Evolutionary conservation across 2,797 vertebrate genomes (phyloP), one percentile per base, ranked within the genome.

Genomic region (Anguilla pacifica): DNA sequence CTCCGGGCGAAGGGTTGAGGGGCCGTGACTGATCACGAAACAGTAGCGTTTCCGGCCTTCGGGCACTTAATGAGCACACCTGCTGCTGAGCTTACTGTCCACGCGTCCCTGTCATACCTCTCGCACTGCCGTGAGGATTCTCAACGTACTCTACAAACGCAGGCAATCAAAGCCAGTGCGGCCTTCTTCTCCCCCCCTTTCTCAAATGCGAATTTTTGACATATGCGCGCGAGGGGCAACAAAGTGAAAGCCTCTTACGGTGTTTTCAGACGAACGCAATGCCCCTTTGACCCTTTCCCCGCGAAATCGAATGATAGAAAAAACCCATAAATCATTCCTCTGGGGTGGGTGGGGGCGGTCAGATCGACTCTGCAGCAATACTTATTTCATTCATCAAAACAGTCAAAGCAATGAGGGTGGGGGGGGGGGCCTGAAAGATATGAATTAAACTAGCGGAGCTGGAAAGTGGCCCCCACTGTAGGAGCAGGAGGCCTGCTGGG

Each of bases 371-470:
- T 91, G 90, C 92, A 90, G 92, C 95, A 97, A 97, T 96, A 93
- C 94, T 89, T 93, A 94, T 94, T 95, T 96, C 96, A 97, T 97
- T 96, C 94, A 96, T 97, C 96, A 97, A 92, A 97, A 94, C 91
- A 92, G 96, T 96, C 96, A 96, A 91, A 94, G 93, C 86, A 95
- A 95, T 92, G 94, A n/a, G 88, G 83, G 49, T 49, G 51, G 6
- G 51, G 6, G 49, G 5, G 9, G 91, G 7, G 89, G 88, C 90
- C 70, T 67, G 89, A 89, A 87, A 90, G 77, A 64, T 92, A 95
- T 95, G 96, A 95, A 97, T 96, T 95, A 96, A 96, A 96, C 91
- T 53, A 84, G 11, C 88, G 51, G 92, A 89, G 96, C 93, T 95
- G 95, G 92, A 89, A 92, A 87, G 89, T 91, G 95, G 39, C 95